These are phyloP conservation scores for Ispidina lecontei DNA, from an alignment of 2,797 vertebrate genomes.

Conservation along the genomic window DNA sequence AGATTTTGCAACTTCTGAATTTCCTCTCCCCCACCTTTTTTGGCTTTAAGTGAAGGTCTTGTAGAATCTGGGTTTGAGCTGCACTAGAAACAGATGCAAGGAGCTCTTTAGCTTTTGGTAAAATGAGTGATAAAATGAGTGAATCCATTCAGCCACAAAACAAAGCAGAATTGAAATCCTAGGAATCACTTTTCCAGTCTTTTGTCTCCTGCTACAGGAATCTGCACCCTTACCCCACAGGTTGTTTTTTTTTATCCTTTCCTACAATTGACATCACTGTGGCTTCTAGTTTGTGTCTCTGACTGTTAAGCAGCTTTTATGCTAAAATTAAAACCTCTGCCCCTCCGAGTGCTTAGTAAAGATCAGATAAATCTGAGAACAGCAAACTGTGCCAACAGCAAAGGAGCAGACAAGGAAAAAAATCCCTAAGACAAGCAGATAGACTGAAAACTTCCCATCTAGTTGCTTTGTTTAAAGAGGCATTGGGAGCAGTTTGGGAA, in stretches of 20 bases:
- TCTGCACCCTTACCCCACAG: fast-evolving
- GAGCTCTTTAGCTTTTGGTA: not conserved
- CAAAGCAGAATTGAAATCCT: not conserved
- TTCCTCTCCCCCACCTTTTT: not conserved
- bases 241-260: not conserved
- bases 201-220: not conserved
- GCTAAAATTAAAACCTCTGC: not conserved
- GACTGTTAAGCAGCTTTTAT: not conserved
- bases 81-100: not conserved
- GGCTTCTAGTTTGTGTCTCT: not conserved
- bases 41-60: not conserved
- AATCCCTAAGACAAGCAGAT: fast-evolving
- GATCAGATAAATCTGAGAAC: not conserved
- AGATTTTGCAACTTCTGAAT: not conserved
- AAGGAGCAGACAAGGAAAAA: not conserved
- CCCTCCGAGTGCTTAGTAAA: not conserved
- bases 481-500: not conserved
- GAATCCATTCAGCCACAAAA: not conserved
- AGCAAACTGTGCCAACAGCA: not conserved
- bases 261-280: not conserved
- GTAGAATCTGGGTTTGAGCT: not conserved
- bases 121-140: not conserved
- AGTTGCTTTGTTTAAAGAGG: not conserved
- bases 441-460: not conserved
- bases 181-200: not conserved